Evolutionary conservation across 1,140 invertebrate species (phyloP).

Genomic region (Heterodera schachtii): DNA sequence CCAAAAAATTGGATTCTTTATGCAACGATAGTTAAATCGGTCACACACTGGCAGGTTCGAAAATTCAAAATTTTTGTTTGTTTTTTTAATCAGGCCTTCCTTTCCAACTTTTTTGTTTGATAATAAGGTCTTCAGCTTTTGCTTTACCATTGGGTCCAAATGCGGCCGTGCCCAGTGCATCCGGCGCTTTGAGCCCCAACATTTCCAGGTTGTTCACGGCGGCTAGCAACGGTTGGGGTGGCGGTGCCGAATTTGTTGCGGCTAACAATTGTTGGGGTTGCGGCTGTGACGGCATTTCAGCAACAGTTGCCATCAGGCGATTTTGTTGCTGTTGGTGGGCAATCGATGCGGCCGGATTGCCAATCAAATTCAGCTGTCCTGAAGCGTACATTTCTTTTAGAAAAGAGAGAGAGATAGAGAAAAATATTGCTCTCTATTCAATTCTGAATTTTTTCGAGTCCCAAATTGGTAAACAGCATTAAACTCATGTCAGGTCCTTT

Average conservation of each 20-base stretch:
- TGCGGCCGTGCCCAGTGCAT: slow-evolving; percentile 30
- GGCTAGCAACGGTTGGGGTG: slow-evolving; percentile 18
- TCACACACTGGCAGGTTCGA: too few species aligned
- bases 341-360: background rate
- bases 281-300: slow-evolving; percentile 48
- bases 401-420: too few species aligned
- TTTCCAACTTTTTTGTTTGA: too few species aligned
- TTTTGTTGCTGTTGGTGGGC: slow-evolving; percentile 2
- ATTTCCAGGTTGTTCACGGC: slow-evolving; percentile 39
- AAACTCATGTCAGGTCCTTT: too few species aligned
- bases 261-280: slow-evolving; percentile 39
- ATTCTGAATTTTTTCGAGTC: too few species aligned
- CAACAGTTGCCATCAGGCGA: background rate
- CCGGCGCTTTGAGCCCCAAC: slow-evolving; percentile 33
- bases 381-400: too few species aligned
- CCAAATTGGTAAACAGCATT: too few species aligned
- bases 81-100: too few species aligned
- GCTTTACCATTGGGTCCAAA: slow-evolving; percentile 31
- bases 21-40: too few species aligned
- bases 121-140: slow-evolving; percentile 17
- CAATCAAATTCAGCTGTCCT: slow-evolving; percentile 32
- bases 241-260: slow-evolving; percentile 13
- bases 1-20: too few species aligned
- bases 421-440: too few species aligned
- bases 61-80: too few species aligned